A percentile compares a stretch with the other conserved stretches of the same genome.
Conservation (phyloP, 2,888 invertebrate species). For the Tryphoninae sp. region DNA sequence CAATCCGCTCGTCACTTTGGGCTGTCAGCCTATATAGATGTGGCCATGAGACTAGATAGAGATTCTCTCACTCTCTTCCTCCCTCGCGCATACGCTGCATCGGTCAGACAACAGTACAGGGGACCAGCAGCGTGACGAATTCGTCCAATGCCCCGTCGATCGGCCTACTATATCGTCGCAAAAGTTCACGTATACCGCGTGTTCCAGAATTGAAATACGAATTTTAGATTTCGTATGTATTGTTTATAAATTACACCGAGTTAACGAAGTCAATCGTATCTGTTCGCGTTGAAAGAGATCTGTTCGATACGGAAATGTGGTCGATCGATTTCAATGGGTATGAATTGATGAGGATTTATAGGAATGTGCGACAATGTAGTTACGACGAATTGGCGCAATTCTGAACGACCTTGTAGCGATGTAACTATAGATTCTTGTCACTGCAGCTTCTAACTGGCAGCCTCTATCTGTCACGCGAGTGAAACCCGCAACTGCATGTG, state of each 20-base stretch:
- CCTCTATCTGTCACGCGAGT: slow-evolving; percentile 15
- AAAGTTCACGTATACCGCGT: neutral
- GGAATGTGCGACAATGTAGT: neutral
- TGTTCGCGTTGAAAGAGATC: no score
- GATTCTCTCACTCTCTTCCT: neutral
- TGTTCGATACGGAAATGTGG: no score
- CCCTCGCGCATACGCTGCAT: slow-evolving; percentile 16
- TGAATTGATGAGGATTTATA: no score
- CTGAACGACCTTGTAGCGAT: neutral
- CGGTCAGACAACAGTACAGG: slow-evolving; percentile 51
- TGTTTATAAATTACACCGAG: no score
- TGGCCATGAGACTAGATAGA: slow-evolving; percentile 24
- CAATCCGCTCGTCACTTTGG: slow-evolving; percentile 47
- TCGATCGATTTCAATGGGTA: no score
- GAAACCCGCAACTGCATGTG: slow-evolving; percentile 16
- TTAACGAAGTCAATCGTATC: no score
- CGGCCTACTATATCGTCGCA: slow-evolving; percentile 12
- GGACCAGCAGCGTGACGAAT: slow-evolving; percentile 54
- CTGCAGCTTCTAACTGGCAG: slow-evolving; percentile 11
- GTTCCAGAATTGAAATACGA: neutral
- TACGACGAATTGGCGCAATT: neutral
- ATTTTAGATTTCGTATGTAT: neutral
- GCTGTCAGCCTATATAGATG: slow-evolving; percentile 34
- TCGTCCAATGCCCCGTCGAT: slow-evolving; percentile 45
- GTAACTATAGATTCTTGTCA: neutral